Evolutionary conservation across 2,888 invertebrate genomes (phyloP), one percentile per base, ranked within the genome.

Genomic region (Balanococcus diminutus): DNA sequence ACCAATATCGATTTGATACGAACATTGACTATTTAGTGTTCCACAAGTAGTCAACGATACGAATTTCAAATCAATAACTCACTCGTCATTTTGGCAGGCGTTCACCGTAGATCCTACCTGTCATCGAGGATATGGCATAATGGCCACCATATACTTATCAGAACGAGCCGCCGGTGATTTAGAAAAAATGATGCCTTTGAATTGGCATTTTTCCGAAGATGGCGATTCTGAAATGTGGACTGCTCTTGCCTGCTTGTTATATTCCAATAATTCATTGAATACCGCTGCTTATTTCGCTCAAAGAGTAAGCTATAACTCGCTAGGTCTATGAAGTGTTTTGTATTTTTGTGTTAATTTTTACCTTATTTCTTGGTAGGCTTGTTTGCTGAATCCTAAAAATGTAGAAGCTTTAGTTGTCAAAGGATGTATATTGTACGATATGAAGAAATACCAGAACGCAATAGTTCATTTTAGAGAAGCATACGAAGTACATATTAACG

Each of bases 401-500:
- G 91, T 94, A 3, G 96, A 96, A 89, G 95, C 94, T 0, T 90
- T 94, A 46, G 91, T 96, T 67, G 90, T 96, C 83, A 94, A 95
- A 89, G 95, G 94, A n/a, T 91, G 92, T 87, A 92, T 94, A 86
- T 90, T 94, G 16, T 90, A 93, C 86, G 93, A 94, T 87, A 90
- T 94, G 87, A 93, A 93, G 88, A 93, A 93, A 88, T 92, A 92
- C 88, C 91, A 92, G 86, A 94, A 94, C 87, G 94, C 94, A 0
- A 91, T 93, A 1, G 90, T 91, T 83, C 93, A 93, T 89, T 94
- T 93, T 89, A 91, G 93, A 88, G 94, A 94, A 89, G 94, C 94
- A 0, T 90, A 93, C 87, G 89, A 90, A 84, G 89, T 91, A 83
- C n/a, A n/a, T n/a, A n/a, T n/a, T n/a, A n/a, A n/a, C 51, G 87